Base-by-base conservation (phyloP, 37 sponge, comb jelly and placozoan genomes). In the Petrosia ficiformis region DNA sequence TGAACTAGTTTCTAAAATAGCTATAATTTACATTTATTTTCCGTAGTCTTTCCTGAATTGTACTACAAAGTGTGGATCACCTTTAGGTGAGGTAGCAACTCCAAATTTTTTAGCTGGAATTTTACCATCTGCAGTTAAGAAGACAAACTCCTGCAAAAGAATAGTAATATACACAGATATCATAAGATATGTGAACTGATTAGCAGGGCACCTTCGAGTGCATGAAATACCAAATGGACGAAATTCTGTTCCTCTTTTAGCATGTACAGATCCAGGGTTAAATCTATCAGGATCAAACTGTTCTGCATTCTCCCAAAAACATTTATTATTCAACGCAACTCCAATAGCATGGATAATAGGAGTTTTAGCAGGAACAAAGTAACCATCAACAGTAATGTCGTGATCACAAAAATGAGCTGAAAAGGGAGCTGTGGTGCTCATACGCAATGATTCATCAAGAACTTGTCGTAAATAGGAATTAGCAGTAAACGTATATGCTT, bases 191-290 rank as follows among this genome's bases (percentile, higher is more conserved):
- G 33, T 41, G 44, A 81, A 81, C 29, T 73, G 82, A 26, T 73
- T 73, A 26, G 82, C 82, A 37, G 82, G 82, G 32, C 82, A 81
- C 21, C 75, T 67, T 5, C 82, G 74, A 54, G 56, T 42, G 35
- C 44, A 11, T 73, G 82, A 65, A 24, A 81, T 58, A 81, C 74
- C 75, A 74, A 81, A 81, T 24, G 82, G 82, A 0, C 82, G 82
- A 72, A 74, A 74, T 36, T 74, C 68, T 8, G 8, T 14, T 4
- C 78, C 78, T 66, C 78, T 65, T 41, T 77, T 77, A 29, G 78
- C 67, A 42, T 65, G 73, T 2, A 61, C 28, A 6, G 72, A 60
- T 34, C 72, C 72, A 41, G 72, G 72, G 2, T 64, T 44, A 80
- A 80, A 80, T 59, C 81, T 58, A 30, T 80, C 81, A 29, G 81